Percentiles rank a stretch among this genome's conserved stretches.
Evolutionary conservation across 2,888 invertebrate genomes (phyloP).

Genomic region (Limnephilus rhombicus): DNA sequence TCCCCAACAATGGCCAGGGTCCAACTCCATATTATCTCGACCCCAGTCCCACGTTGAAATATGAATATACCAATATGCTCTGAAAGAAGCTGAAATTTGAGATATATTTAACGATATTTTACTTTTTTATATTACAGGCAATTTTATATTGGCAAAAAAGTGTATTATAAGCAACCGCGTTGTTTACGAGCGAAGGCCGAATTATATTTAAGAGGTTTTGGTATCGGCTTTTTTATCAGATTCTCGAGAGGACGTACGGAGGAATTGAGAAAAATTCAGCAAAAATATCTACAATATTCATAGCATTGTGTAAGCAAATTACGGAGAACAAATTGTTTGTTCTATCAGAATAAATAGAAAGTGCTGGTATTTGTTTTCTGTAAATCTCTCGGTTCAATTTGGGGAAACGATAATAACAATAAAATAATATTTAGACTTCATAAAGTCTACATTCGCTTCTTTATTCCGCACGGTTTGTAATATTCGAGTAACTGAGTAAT

Average conservation of each 20-base stretch:
- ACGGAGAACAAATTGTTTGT: background rate
- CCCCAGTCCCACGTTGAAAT: background rate
- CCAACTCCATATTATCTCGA: background rate
- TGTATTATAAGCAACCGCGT: conserved; percentile 40
- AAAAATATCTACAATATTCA: background rate
- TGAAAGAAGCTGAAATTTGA: conserved; percentile 18
- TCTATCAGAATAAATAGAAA: background rate
- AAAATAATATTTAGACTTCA: background rate
- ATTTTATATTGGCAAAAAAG: conserved; percentile 31
- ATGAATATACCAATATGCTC: conserved; percentile 26
- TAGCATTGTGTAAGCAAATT: background rate
- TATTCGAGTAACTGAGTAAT: background rate
- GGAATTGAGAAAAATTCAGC: background rate
- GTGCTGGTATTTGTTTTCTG: background rate
- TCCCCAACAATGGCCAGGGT: background rate
- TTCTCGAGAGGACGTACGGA: conserved; percentile 33
- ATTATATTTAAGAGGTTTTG: conserved; percentile 47
- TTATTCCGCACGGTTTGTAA: background rate
- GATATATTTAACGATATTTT: conserved; percentile 19
- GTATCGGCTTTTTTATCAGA: conserved; percentile 41
- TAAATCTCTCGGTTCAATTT: background rate
- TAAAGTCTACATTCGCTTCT: background rate
- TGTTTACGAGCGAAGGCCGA: conserved; percentile 39
- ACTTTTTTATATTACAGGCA: conserved; percentile 28
- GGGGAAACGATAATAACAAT: background rate